Conservation (phyloP, 2,888 invertebrate species). For the Agonum fuliginosum region DNA sequence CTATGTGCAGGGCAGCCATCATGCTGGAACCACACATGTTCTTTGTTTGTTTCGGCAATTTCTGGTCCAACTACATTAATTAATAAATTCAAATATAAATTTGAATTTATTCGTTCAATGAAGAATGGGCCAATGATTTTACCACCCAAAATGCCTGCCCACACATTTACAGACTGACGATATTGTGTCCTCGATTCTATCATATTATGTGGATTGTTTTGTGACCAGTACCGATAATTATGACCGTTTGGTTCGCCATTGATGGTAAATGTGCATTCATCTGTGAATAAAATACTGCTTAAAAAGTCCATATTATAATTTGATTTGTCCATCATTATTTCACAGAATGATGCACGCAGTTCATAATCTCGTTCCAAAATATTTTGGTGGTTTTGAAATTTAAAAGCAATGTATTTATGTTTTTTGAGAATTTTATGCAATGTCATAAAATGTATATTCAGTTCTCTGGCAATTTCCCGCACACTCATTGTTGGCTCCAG, state of each 20-base stretch:
- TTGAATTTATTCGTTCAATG: constrained; percentile 7
- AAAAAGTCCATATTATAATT: constrained; percentile 1
- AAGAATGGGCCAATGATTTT: constrained; percentile 11
- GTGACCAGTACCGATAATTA: constrained; percentile 2
- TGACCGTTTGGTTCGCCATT: constrained; percentile 4
- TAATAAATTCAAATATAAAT: constrained; percentile 15
- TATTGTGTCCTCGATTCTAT: not conserved
- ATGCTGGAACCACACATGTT: too few species aligned
- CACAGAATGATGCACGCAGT: not conserved
- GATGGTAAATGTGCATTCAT: constrained; percentile 10
- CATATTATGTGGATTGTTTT: constrained; percentile 17
- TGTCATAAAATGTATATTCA: not conserved
- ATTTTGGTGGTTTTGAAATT: constrained; percentile 9
- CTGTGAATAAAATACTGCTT: too few species aligned
- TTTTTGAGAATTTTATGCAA: constrained; percentile 6
- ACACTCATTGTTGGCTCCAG: not conserved
- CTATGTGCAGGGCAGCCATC: too few species aligned
- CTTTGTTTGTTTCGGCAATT: not conserved
- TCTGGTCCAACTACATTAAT: not conserved
- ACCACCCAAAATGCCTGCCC: not conserved
- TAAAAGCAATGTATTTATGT: not conserved
- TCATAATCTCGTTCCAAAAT: not conserved
- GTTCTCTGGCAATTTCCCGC: not conserved
- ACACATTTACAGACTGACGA: not conserved
- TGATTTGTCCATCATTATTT: not conserved